Percentiles rank a stretch among this genome's conserved stretches.
Evolutionary conservation across 2,797 vertebrate genomes (phyloP).

Genomic region (Hirundo rustica): DNA sequence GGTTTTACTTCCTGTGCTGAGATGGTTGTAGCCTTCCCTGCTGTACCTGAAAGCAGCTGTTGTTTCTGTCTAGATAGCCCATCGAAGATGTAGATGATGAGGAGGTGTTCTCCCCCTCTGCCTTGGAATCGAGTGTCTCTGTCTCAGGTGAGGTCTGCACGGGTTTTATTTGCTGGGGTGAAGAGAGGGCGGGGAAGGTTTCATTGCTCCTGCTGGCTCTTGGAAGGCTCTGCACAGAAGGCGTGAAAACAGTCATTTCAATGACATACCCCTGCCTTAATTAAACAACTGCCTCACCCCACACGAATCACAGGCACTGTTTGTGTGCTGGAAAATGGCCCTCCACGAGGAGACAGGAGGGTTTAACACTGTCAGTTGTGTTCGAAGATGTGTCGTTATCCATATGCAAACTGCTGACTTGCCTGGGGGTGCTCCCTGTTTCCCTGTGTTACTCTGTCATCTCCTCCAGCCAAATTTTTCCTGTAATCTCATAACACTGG

Average conservation of each 20-base stretch:
- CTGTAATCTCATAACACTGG: neutral
- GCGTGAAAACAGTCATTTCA: neutral
- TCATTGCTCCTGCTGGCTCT: neutral
- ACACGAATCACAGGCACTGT: neutral
- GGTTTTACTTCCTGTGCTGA: neutral
- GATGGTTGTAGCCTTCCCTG: neutral
- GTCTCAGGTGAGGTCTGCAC: neutral
- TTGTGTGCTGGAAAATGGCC: neutral
- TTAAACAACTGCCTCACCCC: neutral
- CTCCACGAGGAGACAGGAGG: neutral
- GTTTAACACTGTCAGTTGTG: neutral
- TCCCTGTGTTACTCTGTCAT: neutral
- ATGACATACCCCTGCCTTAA: fast-evolving
- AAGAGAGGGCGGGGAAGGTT: neutral
- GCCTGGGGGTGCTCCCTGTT: neutral
- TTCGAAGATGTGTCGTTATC: neutral
- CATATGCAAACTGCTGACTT: neutral
- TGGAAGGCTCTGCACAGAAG: neutral
- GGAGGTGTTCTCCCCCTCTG: neutral
- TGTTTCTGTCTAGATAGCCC: neutral
- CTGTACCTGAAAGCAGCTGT: neutral
- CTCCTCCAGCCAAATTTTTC: neutral
- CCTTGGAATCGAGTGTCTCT: neutral
- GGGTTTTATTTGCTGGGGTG: neutral
- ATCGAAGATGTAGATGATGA: neutral